phyloP scores from a whole-genome alignment of 2,888 invertebrate species.

The Acanthopleura granulata region DNA sequence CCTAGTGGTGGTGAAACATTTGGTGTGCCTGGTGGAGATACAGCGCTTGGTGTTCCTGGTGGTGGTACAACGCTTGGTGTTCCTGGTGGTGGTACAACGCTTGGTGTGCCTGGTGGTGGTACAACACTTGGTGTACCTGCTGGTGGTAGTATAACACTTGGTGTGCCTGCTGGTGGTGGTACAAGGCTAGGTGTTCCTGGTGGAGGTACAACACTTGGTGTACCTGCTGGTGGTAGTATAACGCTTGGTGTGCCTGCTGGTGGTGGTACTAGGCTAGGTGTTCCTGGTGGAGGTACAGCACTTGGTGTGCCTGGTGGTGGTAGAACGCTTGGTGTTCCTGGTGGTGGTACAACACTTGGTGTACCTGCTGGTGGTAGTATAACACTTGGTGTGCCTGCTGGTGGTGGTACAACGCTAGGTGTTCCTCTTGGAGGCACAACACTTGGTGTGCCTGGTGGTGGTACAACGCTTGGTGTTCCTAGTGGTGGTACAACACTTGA shows the following conservation, averaged over 20 bases:
- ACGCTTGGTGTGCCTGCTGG: neutral
- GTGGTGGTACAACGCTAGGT: neutral
- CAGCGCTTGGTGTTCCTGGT: neutral
- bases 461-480: conserved; percentile 1
- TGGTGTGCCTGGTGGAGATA: neutral
- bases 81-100: neutral
- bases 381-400: neutral
- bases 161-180: neutral
- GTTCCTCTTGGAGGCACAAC: neutral
- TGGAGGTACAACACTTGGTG: conserved; percentile 1
- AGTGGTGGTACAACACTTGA: neutral
- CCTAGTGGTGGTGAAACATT: neutral
- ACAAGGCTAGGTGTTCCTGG: neutral
- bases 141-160: neutral
- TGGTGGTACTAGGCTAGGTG: neutral
- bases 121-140: conserved; percentile 1
- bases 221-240: neutral
- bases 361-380: neutral
- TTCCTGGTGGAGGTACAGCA: neutral
- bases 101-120: neutral
- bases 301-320: neutral
- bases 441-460: neutral
- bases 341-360: conserved; percentile 4
- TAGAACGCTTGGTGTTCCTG: neutral
- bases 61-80: conserved; percentile 1